Evolutionary conservation across 2,888 invertebrate genomes (phyloP), one percentile per base, ranked within the genome.

Genomic region (Chamaedrilus cognettii): DNA sequence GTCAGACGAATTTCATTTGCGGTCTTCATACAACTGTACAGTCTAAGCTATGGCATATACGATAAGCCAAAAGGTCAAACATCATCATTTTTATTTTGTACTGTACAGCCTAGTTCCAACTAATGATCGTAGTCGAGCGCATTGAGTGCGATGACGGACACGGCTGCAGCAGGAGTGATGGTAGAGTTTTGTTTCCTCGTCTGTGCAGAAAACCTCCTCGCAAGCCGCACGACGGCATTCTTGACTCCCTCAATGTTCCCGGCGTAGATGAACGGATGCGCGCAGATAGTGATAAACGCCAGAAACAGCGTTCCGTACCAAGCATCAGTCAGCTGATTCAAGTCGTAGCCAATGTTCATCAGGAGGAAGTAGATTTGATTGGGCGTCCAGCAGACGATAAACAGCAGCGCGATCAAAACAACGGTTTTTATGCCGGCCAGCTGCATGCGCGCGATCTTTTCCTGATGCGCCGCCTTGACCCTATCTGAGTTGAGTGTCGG

Each of bases 361-460:
- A 58, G 58, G 11, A 58, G 15, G 19, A 58, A 58, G 58, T 58
- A 58, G 58, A 58, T 23, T 4, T 58, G 58, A 5, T 58, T 58
- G 11, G 58, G 58, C 3, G 34, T 11, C 58, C 58, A 58, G 3
- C 30, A 32, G 5, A 31, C 33, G 58, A 34, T 34, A 26, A 58
- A 58, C 58, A 58, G 31, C 7, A 34, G 33, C 32, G 58, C 34
- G 58, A 58, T 32, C 33, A 58, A 33, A 32, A 32, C 34, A 32
- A 32, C 34, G n/a, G 58, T 58, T 32, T 31, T 58, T 3, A 58
- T n/a, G 33, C 32, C 15, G 58, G 32, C 30, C 31, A 34, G n/a
- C 3, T 58, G 58, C 19, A 32, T 32, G 19, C 58, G 58, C n/a
- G n/a, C n/a, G n/a, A n/a, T n/a, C 23, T 58, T 58, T 23, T 33